Evolutionary conservation across 2,888 invertebrate genomes (phyloP).

Genomic region (Scaptomyza caliginosa): DNA sequence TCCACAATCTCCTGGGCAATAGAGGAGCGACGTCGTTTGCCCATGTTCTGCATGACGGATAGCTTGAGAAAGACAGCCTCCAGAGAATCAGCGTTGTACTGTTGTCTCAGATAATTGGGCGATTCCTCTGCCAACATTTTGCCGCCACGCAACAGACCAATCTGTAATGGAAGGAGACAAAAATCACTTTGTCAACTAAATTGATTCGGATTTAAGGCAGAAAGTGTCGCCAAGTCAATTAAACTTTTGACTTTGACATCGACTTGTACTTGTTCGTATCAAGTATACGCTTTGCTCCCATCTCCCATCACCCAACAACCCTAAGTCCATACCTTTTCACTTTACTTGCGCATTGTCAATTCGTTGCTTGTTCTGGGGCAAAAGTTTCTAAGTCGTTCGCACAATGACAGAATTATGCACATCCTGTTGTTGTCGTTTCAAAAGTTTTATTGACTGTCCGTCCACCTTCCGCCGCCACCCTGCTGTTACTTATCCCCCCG

Average conservation of each 20-base stretch:
- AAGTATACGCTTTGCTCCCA: slow-evolving; percentile 5
- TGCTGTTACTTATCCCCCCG: slow-evolving; percentile 34
- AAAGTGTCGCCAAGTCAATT: slow-evolving; percentile 73
- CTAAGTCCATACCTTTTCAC: neutral
- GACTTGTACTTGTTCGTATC: slow-evolving; percentile 11
- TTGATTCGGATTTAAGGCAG: slow-evolving; percentile 50
- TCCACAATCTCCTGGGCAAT: slow-evolving; percentile 91
- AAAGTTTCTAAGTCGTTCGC: slow-evolving; percentile 48
- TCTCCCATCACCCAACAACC: neutral
- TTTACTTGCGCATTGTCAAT: slow-evolving; percentile 8
- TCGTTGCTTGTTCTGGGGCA: slow-evolving; percentile 4
- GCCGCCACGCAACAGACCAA: slow-evolving; percentile 93
- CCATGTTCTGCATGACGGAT: slow-evolving; percentile 91
- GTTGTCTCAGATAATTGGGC: slow-evolving; percentile 88
- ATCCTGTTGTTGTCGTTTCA: slow-evolving; percentile 64
- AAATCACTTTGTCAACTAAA: slow-evolving; percentile 34
- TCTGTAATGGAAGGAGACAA: slow-evolving; percentile 84
- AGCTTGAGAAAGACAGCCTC: slow-evolving; percentile 93
- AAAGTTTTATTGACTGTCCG: slow-evolving; percentile 75
- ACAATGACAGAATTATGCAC: slow-evolving; percentile 63
- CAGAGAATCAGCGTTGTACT: slow-evolving; percentile 89
- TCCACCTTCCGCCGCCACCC: neutral
- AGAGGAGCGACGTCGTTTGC: slow-evolving; percentile 91
- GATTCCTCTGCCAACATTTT: slow-evolving; percentile 93
- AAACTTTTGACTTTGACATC: slow-evolving; percentile 68